phyloP scores from a whole-genome alignment of 1,140 invertebrate species.

The Rhynchophorus ferrugineus region DNA sequence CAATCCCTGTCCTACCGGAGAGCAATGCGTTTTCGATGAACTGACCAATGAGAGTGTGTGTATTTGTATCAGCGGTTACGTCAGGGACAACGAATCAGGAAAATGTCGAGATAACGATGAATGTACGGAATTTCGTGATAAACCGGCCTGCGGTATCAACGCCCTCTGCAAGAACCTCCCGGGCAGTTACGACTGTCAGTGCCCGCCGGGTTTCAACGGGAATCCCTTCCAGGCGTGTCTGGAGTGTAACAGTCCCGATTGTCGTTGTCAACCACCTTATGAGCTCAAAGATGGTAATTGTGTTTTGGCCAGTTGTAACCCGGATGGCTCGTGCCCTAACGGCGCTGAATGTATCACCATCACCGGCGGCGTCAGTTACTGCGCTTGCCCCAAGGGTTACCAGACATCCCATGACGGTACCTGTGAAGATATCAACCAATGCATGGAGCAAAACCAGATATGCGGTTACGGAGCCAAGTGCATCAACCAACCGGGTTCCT shows the following conservation, averaged over 20 bases:
- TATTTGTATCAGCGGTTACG: slow-evolving; percentile 78
- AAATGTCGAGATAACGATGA: slow-evolving; percentile 84
- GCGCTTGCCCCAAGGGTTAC: slow-evolving; percentile 78
- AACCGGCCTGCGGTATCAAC: slow-evolving; percentile 73
- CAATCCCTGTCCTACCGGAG: slow-evolving; percentile 72
- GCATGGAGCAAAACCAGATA: slow-evolving; percentile 61
- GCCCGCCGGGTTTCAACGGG: slow-evolving; percentile 77
- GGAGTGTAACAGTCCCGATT: slow-evolving; percentile 74
- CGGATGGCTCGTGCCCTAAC: slow-evolving; percentile 65
- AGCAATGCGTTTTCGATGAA: slow-evolving; percentile 74
- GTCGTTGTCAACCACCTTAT: slow-evolving; percentile 80
- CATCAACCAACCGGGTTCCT: slow-evolving; percentile 69
- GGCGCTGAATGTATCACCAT: slow-evolving; percentile 84
- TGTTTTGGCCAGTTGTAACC: slow-evolving; percentile 73
- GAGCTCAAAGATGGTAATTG: slow-evolving; percentile 72
- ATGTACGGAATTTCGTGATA: slow-evolving; percentile 64
- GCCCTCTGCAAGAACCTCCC: slow-evolving; percentile 88
- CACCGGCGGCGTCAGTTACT: slow-evolving; percentile 82
- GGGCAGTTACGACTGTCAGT: slow-evolving; percentile 90
- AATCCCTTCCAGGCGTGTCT: slow-evolving; percentile 80
- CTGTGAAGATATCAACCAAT: slow-evolving; percentile 80
- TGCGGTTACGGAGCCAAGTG: slow-evolving; percentile 84
- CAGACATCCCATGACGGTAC: slow-evolving; percentile 63
- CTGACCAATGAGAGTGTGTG: slow-evolving; percentile 68
- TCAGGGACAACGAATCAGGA: slow-evolving; percentile 59